Evolutionary conservation across 2,113 vertebrate genomes (phyloP).

Genomic region (Lophochroa leadbeateri): DNA sequence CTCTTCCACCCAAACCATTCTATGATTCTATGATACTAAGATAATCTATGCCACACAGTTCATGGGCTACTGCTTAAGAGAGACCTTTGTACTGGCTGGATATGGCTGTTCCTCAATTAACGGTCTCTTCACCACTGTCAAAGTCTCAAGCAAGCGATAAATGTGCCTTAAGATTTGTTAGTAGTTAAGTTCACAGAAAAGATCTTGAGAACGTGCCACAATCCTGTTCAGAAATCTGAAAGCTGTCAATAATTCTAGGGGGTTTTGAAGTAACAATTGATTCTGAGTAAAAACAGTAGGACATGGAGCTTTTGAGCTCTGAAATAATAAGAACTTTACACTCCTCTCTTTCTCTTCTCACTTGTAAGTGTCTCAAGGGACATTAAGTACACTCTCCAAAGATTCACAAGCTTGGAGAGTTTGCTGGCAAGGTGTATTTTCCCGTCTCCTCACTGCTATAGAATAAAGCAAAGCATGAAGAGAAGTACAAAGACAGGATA

Average conservation of each 20-base stretch:
- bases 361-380: slow-evolving; percentile 25
- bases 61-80: background rate
- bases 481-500: background rate
- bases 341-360: background rate
- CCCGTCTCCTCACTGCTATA: background rate
- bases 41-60: background rate
- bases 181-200: background rate
- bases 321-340: slow-evolving; percentile 1
- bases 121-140: background rate
- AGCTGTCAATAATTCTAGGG: background rate
- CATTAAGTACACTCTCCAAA: slow-evolving; percentile 43
- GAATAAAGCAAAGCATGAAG: slow-evolving; percentile 8
- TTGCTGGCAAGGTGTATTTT: background rate
- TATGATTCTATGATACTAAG: background rate
- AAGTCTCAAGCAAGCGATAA: background rate
- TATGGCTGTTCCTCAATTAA: background rate
- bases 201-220: background rate
- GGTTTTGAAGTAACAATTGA: background rate
- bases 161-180: background rate
- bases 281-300: background rate
- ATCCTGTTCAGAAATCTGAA: background rate
- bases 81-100: background rate
- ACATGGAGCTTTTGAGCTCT: background rate
- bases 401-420: background rate
- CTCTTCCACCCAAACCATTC: background rate